Evolutionary conservation across 2,113 vertebrate species (phyloP), one percentile per base, ranked within the genome.

Genomic region (Macquaria ambigua): DNA sequence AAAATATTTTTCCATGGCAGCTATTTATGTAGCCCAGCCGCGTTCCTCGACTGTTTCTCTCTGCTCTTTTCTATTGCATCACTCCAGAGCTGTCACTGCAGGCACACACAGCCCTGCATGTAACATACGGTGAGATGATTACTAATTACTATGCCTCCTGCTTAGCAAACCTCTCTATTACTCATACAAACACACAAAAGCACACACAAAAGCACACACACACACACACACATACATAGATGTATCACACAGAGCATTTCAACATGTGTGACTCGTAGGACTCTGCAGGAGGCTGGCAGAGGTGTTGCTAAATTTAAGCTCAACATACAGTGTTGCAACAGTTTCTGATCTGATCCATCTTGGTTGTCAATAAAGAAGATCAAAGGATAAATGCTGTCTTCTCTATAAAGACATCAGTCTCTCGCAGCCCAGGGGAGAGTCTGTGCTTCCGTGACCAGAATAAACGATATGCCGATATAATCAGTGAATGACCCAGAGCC

Each of bases 141-240:
- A 86, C 83, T 92, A 90, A 94, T 92, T 90, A 84, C 79, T 70
- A 52, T 55, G 39, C 90, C 81, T 84, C 86, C 81, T 85, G 83
- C 82, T 73, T 74, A 85, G 85, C 67, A 90, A 85, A 90, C 55
- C 52, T 72, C 67, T 79, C 62, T 56, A 81, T 89, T 83, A 79
- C 73, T 63, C 80, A 79, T 61, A 64, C 75, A 87, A 73, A 89
- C 39, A 73, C 88, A 77, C 59, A 70, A 59, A 79, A 48, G 66
- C 75, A 39, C 48, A 69, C 23, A 66, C 55, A 67, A n/a, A n/a
- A n/a, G n/a, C 37, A 73, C 15, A 59, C 48, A 21, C 18, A 50
- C 37, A 75, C 66, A 74, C 53, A 41, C 61, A 56, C 68, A 46
- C 59, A 28, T 6, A 39, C 74, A 64, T 7, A 3, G 21, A 62